Conservation (phyloP, 2,797 vertebrate genomes). For the Lepilemur septentrionalis region DNA sequence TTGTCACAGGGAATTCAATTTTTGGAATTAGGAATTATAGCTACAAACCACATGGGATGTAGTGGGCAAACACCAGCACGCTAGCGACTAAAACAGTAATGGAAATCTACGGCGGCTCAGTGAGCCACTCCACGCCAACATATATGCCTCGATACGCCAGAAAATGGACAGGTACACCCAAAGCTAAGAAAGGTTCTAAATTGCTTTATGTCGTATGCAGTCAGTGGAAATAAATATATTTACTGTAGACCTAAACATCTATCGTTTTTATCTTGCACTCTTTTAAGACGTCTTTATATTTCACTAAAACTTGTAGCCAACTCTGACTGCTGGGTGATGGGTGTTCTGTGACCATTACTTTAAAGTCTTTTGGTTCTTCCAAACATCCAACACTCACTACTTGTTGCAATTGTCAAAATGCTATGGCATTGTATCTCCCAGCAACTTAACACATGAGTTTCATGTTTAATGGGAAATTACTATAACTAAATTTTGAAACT, state of each 20-base stretch:
- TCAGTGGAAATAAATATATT: not conserved
- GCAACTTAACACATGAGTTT: not conserved
- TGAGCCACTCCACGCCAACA: not conserved
- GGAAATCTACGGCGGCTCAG: not conserved
- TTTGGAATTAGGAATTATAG: not conserved
- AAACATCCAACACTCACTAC: not conserved
- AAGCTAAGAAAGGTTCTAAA: not conserved
- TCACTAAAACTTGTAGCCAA: not conserved
- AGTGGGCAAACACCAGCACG: accelerated
- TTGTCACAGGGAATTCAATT: not conserved
- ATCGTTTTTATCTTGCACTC: not conserved
- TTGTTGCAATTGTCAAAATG: constrained; percentile 37
- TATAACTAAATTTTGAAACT: not conserved
- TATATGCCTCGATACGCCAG: not conserved
- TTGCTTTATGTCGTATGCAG: not conserved
- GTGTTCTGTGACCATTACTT: not conserved
- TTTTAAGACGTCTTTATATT: not conserved
- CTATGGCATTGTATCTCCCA: not conserved
- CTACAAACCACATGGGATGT: not conserved
- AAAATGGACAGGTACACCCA: not conserved
- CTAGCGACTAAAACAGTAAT: not conserved
- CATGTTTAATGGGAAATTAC: constrained; percentile 16
- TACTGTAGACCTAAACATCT: not conserved
- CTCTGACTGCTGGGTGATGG: not conserved
- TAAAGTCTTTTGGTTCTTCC: not conserved